Evolutionary conservation across 2,888 invertebrate species (phyloP).

Genomic region (Tipula confusa): DNA sequence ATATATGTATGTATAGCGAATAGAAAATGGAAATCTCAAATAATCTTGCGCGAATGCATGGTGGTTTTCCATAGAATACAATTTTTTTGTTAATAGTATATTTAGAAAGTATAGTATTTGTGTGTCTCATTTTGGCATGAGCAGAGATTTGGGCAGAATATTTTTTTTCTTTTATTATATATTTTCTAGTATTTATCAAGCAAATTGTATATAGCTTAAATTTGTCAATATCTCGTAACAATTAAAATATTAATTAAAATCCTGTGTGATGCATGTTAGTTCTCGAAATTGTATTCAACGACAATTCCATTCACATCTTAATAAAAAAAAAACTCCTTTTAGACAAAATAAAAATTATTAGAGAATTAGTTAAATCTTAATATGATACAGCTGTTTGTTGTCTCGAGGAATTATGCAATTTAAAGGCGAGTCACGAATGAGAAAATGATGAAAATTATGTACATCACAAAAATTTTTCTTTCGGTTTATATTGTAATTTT

Average conservation of each 20-base stretch:
- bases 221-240: neutral
- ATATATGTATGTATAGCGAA: neutral
- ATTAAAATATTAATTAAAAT: neutral
- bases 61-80: neutral
- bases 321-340: neutral
- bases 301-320: neutral
- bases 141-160: neutral
- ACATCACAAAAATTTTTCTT: neutral
- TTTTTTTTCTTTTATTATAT: neutral
- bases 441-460: neutral
- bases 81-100: neutral
- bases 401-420: neutral
- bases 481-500: neutral
- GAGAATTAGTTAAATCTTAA: neutral
- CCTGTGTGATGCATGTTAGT: neutral
- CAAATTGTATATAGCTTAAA: neutral
- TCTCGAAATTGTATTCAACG: neutral
- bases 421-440: neutral
- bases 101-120: neutral
- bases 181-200: neutral
- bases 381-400: constrained; percentile 3
- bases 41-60: neutral
- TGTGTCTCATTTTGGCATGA: neutral
- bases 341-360: neutral
- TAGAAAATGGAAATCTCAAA: neutral